Evolutionary conservation across 2,113 vertebrate species (phyloP), one percentile per base, ranked within the genome.

Genomic region (Azemiops feae): DNA sequence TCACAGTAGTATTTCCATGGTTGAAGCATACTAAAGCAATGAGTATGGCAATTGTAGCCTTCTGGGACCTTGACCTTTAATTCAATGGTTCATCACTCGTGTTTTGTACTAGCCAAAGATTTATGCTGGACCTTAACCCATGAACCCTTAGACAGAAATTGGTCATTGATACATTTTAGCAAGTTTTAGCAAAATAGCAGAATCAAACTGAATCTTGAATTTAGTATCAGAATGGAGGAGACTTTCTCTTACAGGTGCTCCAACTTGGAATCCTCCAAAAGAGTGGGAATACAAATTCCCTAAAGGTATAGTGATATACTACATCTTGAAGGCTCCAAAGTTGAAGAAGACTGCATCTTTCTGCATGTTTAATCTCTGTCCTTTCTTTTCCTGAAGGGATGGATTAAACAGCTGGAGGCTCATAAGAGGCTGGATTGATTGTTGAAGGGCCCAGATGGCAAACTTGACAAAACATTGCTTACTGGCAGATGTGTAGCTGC

Each of bases 391-490:
- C 57, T 92, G 92, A 93, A 96, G 92, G 95, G 95, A 87, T 94
- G 92, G 93, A 96, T 93, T 93, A 94, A 94, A 86, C 93, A 93
- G 88, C 91, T 93, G 93, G 94, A 93, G 58, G 91, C 94, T 95
- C 93, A 96, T 91, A 94, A 1, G 93, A 92, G 55, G 52, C 91
- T 90, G 95, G 94, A 96, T 12, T 93, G 91, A 96, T 94, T 92
- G 47, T 90, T 95, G 92, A 91, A 92, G 86, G 88, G 95, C 88
- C 89, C 96, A 96, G 95, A 95, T 96, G 93, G 96, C 95, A 92
- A 96, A 96, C 92, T 95, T 95, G 87, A 94, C 94, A 89, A 97
- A 96, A 94, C 60, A 64, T 87, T 96, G 34, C 90, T 96, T 96
- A 23, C 90, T 96, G 94, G 91, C 94, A 95, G 58, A 95, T 94